Conservation (phyloP, 2,113 vertebrate species). For the Trichechus manatus region DNA sequence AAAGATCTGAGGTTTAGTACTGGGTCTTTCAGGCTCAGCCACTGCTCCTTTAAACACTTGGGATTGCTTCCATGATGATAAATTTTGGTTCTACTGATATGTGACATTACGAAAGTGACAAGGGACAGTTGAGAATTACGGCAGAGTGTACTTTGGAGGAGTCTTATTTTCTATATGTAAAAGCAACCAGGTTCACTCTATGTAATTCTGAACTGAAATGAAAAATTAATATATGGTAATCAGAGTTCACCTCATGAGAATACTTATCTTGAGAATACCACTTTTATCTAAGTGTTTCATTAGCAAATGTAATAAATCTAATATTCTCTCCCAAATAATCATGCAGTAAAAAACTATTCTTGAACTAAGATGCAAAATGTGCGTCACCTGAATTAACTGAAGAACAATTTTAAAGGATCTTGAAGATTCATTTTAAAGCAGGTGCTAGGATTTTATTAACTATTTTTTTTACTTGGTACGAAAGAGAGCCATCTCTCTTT, state of each 20-base stretch:
- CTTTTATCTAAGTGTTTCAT: constrained; percentile 80
- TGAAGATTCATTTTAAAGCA: constrained; percentile 64
- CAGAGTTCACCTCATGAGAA: constrained; percentile 65
- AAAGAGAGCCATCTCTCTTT: constrained; percentile 55
- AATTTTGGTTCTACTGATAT: constrained; percentile 38
- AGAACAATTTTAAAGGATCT: constrained; percentile 60
- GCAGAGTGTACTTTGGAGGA: constrained; percentile 62
- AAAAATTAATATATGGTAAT: constrained; percentile 79
- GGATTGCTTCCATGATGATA: background rate
- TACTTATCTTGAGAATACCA: constrained; percentile 72
- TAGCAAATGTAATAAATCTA: constrained; percentile 78
- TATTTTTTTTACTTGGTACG: constrained; percentile 48
- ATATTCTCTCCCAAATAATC: constrained; percentile 75
- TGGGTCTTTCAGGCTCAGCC: background rate
- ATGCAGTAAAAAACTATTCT: constrained; percentile 54
- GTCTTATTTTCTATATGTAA: constrained; percentile 66
- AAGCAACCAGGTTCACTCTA: constrained; percentile 51
- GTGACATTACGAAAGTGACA: constrained; percentile 54
- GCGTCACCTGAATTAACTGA: constrained; percentile 65
- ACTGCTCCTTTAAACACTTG: background rate
- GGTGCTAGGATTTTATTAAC: constrained; percentile 63
- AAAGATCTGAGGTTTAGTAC: background rate
- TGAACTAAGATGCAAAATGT: constrained; percentile 58
- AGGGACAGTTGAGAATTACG: constrained; percentile 49
- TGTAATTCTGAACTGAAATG: constrained; percentile 70